phyloP scores from a whole-genome alignment of 2,888 invertebrate species.

The Melikaiella ostensackeni region DNA sequence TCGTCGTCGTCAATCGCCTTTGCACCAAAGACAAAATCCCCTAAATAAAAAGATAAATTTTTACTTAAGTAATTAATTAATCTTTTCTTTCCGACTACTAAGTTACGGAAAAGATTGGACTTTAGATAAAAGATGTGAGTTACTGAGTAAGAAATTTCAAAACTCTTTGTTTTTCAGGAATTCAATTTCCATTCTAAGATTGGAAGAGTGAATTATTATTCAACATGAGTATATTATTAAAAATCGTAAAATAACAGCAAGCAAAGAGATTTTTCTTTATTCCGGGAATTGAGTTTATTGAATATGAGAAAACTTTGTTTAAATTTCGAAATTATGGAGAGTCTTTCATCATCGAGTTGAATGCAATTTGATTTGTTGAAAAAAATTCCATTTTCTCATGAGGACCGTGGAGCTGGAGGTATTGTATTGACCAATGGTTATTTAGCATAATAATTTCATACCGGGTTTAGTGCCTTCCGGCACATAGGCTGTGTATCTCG shows the following conservation, averaged over 20 bases:
- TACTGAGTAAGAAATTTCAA: not conserved
- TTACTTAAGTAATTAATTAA: not conserved
- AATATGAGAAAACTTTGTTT: not conserved
- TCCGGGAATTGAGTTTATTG: not conserved
- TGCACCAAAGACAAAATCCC: constrained; percentile 93
- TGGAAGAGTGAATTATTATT: not conserved
- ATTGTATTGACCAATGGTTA: not conserved
- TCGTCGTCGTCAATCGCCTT: constrained; percentile 91
- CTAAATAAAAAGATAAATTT: constrained; percentile 64
- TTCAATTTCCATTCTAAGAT: not conserved
- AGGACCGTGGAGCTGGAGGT: not conserved
- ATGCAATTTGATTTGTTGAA: not conserved
- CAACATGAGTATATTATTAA: no score
- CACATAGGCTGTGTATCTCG: constrained; percentile 88
- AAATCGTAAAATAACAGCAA: not conserved
- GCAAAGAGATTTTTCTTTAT: not conserved
- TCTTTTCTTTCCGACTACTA: no score
- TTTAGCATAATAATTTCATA: constrained; percentile 64
- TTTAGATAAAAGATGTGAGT: no score
- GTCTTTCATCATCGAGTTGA: not conserved
- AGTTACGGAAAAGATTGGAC: no score
- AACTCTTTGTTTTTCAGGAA: not conserved
- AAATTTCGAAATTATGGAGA: not conserved
- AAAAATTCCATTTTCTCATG: not conserved
- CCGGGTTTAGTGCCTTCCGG: constrained; percentile 89